Percentiles rank a stretch among this genome's conserved stretches.
phyloP scores from a whole-genome alignment of 2,888 invertebrate species.

The Pollenia griseotomentosa region DNA sequence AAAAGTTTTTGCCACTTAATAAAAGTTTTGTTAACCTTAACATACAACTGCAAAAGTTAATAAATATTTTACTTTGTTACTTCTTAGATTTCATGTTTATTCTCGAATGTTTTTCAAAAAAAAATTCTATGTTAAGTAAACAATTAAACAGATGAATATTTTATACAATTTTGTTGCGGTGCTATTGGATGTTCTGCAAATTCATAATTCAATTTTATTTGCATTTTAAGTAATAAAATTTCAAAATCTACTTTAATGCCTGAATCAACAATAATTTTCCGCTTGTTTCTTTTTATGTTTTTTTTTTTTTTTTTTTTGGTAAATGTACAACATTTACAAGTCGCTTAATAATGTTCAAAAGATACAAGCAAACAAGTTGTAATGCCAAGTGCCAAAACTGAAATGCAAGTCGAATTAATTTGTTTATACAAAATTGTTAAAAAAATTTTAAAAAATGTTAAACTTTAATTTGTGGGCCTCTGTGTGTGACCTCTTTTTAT shows the following conservation, averaged over 20 bases:
- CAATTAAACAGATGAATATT: constrained; percentile 20
- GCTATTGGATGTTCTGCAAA: constrained; percentile 4
- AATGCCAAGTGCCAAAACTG: constrained; percentile 33
- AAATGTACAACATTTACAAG: neutral
- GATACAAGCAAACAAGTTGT: constrained; percentile 27
- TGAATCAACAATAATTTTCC: constrained; percentile 38
- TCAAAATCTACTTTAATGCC: constrained; percentile 35
- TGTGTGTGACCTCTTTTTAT: constrained; percentile 55
- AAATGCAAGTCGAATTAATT: constrained; percentile 26
- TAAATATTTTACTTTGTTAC: neutral
- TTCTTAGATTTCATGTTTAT: neutral
- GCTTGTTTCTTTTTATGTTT: neutral
- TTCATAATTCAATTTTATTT: constrained; percentile 46
- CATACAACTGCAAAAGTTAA: constrained; percentile 26
- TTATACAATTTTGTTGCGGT: neutral
- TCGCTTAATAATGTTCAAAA: neutral
- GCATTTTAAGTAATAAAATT: constrained; percentile 56
- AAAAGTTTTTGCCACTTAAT: neutral
- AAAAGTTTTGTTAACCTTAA: constrained; percentile 32
- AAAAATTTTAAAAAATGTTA: constrained; percentile 37
- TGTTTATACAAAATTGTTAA: constrained; percentile 30
- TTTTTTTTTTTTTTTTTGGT: neutral
- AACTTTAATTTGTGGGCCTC: constrained; percentile 47
- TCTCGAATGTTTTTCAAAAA: neutral
- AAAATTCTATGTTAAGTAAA: neutral